phyloP scores from a whole-genome alignment of 2,113 vertebrate species.

The Clarias magur region DNA sequence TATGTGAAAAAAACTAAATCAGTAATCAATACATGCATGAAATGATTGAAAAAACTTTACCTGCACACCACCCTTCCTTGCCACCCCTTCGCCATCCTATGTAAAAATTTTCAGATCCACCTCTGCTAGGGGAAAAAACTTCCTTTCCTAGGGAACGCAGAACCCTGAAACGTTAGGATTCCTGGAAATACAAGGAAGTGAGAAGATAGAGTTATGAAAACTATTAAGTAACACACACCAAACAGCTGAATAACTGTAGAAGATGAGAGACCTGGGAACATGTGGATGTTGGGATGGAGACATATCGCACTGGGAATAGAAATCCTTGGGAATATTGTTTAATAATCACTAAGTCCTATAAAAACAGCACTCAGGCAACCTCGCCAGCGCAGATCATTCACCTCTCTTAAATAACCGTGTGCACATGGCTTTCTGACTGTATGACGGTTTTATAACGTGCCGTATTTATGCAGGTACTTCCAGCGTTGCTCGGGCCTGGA shows the following conservation, averaged over 20 bases:
- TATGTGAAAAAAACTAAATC: no score
- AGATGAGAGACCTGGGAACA: neutral
- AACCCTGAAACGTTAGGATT: neutral
- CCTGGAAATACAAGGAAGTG: neutral
- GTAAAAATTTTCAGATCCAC: no score
- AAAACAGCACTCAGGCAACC: neutral
- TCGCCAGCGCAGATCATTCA: neutral
- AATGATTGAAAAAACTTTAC: no score
- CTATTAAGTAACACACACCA: neutral
- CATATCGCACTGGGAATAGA: neutral
- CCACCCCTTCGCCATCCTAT: no score
- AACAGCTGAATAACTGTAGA: neutral
- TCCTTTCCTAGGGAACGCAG: no score
- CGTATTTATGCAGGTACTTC: constrained; percentile 70
- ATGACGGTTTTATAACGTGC: neutral
- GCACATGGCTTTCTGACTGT: neutral
- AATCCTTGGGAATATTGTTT: neutral
- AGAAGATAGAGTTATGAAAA: neutral
- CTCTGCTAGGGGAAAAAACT: neutral
- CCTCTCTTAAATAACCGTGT: neutral
- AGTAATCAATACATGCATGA: no score
- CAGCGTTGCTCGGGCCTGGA: constrained; percentile 84
- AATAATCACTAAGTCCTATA: neutral
- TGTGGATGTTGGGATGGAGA: neutral
- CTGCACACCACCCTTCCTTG: no score